Percentiles rank a stretch among this genome's conserved stretches.
These are phyloP conservation scores for Parus major DNA, from an alignment of 2,113 vertebrate genomes.

Conservation along the genomic window DNA sequence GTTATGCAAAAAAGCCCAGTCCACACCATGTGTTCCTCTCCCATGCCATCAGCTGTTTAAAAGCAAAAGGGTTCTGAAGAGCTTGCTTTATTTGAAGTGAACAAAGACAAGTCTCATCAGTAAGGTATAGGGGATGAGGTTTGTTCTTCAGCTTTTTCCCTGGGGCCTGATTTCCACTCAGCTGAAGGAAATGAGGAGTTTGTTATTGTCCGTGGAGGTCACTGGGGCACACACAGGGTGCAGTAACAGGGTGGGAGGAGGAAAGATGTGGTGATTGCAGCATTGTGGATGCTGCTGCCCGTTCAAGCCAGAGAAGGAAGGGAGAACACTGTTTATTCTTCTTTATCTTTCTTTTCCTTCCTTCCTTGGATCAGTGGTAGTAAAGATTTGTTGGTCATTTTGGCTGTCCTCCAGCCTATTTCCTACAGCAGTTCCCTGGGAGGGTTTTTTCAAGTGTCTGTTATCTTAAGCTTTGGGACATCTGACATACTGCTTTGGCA, in stretches of 20 bases:
- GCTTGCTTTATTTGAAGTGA: neutral
- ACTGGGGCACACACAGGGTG: neutral
- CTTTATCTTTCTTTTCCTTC: slow-evolving; percentile 36
- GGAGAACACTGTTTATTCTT: slow-evolving; percentile 3
- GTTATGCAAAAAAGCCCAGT: neutral
- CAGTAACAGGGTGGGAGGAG: neutral
- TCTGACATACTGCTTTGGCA: slow-evolving; percentile 17
- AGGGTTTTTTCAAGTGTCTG: neutral
- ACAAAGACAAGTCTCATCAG: neutral
- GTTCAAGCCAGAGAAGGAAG: neutral
- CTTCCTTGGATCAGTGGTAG: neutral
- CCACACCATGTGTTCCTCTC: neutral
- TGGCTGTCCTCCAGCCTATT: slow-evolving; percentile 28
- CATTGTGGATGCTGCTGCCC: neutral
- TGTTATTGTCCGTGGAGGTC: neutral
- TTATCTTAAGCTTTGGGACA: slow-evolving; percentile 10
- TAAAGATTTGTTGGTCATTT: slow-evolving; percentile 2
- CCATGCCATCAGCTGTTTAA: neutral
- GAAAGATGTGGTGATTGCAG: neutral
- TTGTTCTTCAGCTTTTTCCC: neutral
- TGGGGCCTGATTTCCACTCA: neutral
- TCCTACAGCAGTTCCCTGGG: neutral
- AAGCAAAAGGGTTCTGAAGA: neutral
- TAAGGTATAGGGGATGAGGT: neutral
- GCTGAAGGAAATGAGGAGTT: neutral